A percentile compares a stretch with the other conserved stretches of the same genome.
Evolutionary conservation across 2,797 vertebrate genomes (phyloP).

Genomic region (Sebastes hubbsi): DNA sequence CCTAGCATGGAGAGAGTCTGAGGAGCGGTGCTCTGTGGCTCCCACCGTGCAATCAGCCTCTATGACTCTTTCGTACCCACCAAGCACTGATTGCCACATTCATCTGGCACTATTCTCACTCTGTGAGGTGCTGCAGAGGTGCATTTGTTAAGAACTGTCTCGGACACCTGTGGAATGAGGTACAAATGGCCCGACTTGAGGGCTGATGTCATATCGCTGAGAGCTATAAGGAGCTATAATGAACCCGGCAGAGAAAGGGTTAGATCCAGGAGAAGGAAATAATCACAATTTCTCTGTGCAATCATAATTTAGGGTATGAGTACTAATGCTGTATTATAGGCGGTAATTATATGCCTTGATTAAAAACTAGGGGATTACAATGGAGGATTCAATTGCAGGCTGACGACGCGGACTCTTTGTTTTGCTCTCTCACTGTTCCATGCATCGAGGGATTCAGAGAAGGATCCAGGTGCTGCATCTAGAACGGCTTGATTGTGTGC

Average conservation of each 20-base stretch:
- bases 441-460: constrained; percentile 48
- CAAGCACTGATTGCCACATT: constrained; percentile 80
- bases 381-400: constrained; percentile 68
- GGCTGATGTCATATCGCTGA: constrained; percentile 33
- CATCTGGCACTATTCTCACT: constrained; percentile 63
- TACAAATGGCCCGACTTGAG: constrained; percentile 44
- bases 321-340: constrained; percentile 72
- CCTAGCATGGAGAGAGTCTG: constrained; percentile 75
- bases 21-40: constrained; percentile 69
- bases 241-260: constrained; percentile 53
- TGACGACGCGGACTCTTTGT: constrained; percentile 61
- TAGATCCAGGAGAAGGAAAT: constrained; percentile 50
- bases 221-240: constrained; percentile 47
- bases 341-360: constrained; percentile 79
- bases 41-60: constrained; percentile 79
- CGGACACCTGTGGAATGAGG: constrained; percentile 61
- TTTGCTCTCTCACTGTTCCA: constrained; percentile 45
- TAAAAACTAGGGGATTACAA: constrained; percentile 78
- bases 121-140: constrained; percentile 62
- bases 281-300: constrained; percentile 73
- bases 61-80: constrained; percentile 73
- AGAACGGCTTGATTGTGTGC: constrained; percentile 69
- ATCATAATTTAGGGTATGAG: constrained; percentile 73
- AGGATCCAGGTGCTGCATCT: constrained; percentile 70
- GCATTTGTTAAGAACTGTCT: constrained; percentile 67